Evolutionary conservation across 2,113 vertebrate species (phyloP).

Genomic region (Meriones unguiculatus): DNA sequence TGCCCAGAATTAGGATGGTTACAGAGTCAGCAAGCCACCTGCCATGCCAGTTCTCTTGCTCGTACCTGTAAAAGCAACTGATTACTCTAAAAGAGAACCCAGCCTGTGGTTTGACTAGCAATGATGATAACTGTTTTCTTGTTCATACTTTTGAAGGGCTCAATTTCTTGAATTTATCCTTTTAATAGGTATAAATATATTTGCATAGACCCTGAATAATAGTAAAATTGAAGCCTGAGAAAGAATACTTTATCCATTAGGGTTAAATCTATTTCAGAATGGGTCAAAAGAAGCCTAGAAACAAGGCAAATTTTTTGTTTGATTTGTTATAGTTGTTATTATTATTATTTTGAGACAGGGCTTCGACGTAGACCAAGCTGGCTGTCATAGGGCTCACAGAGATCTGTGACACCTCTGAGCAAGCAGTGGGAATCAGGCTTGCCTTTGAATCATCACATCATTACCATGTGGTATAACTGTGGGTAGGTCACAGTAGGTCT

Average conservation of each 20-base stretch:
- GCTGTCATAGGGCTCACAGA: background rate
- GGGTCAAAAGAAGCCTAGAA: background rate
- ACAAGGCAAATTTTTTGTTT: background rate
- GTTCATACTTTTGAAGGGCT: background rate
- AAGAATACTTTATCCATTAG: background rate
- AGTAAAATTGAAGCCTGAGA: background rate
- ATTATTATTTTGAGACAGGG: background rate
- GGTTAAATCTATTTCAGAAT: background rate
- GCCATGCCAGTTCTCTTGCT: background rate
- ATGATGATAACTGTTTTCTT: background rate
- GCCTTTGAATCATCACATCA: background rate
- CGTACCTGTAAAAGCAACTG: background rate
- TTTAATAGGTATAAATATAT: slow-evolving; percentile 23
- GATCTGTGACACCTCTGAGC: background rate
- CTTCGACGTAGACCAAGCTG: background rate
- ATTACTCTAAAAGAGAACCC: background rate
- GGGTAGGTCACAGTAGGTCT: background rate
- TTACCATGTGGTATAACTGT: background rate
- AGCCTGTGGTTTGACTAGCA: background rate
- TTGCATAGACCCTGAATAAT: background rate
- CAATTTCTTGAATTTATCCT: slow-evolving; percentile 38
- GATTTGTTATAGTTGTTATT: background rate
- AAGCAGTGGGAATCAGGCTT: background rate
- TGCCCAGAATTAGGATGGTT: background rate
- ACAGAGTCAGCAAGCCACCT: background rate